Base-by-base conservation (phyloP, 2,888 invertebrate genomes). In the Muschampia plurimacula region DNA sequence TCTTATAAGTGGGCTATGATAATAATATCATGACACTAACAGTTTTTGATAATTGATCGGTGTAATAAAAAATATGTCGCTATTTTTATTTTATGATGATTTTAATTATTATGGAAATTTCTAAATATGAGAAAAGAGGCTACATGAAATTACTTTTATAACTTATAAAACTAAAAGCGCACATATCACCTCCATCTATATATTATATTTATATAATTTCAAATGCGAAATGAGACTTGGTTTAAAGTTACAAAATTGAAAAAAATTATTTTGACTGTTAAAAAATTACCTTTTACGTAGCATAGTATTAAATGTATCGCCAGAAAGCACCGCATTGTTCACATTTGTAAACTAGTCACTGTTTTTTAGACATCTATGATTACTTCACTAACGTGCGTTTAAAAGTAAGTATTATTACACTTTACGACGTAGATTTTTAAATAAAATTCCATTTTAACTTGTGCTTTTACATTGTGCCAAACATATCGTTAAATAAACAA, bases 291-390 rank as follows among this genome's bases (percentile, higher is more conserved):
- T 66, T 71, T 60, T 8, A 66, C 22, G 32, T 60, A 66, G 66
- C 28, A 60, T 49, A 71, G 12, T 52, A 71, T 39, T 39, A 71
- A 71, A 32, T 49, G 60, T 28, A 60, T 46, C 28, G 52, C 41
- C 36, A 62, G 8, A 39, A 60, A 60, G 36, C 46, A 41, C 71
- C 60, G 67, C 71, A 72, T 68, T 72, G 60, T 72, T 67, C 66
- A 72, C 71, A 72, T 62, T 60, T 62, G 59, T 22, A 49, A 59
- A 55, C 49, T 44, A 13, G 36, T 57, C 71, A 71, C 59, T 70
- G 1, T 39, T 28, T 44, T 41, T 1, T n/a, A 44, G 13, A 12
- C 41, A 36, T n/a, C n/a, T 15, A n/a, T 49, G n/a, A 44, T n/a
- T 68, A 62, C 41, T 32, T 49, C 49, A 62, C 60, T 22, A 62